Evolutionary conservation across 2,888 invertebrate genomes (phyloP).

Genomic region (Rhingia campestris): DNA sequence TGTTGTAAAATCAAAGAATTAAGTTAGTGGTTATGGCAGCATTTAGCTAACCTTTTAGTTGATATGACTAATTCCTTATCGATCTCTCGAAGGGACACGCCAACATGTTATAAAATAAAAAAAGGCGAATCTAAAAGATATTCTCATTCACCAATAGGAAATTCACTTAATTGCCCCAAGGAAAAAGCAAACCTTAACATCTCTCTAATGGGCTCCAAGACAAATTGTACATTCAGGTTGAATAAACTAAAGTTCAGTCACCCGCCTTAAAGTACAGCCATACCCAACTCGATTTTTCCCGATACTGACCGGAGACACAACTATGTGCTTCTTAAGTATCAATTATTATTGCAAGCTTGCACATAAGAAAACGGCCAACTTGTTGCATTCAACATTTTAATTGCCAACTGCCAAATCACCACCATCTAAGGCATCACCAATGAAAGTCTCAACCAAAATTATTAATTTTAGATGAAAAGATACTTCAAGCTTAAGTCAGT

Average conservation of each 20-base stretch:
- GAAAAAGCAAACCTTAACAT: too few species aligned
- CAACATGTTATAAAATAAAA: too few species aligned
- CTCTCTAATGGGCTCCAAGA: too few species aligned
- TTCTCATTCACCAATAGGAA: too few species aligned
- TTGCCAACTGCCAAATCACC: conserved; percentile 32
- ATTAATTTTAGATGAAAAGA: conserved; percentile 45
- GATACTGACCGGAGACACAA: conserved; percentile 23
- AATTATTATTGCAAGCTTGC: conserved; percentile 28
- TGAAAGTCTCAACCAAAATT: conserved; percentile 31
- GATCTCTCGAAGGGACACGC: too few species aligned
- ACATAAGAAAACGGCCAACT: conserved; percentile 22
- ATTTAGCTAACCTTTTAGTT: too few species aligned
- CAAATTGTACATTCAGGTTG: conserved; percentile 17
- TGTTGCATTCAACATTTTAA: conserved; percentile 48
- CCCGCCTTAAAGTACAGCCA: background rate
- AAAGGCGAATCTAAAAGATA: too few species aligned
- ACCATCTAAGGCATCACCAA: conserved; percentile 24
- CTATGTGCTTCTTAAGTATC: conserved; percentile 35
- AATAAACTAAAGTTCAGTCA: conserved; percentile 20
- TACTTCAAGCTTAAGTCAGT: conserved; percentile 24
- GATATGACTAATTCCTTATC: too few species aligned
- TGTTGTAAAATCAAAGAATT: too few species aligned
- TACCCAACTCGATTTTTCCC: conserved; percentile 20
- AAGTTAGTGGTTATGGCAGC: too few species aligned
- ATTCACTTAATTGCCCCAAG: too few species aligned